phyloP scores from a whole-genome alignment of 2,888 invertebrate genomes.

The Clunio marinus region DNA sequence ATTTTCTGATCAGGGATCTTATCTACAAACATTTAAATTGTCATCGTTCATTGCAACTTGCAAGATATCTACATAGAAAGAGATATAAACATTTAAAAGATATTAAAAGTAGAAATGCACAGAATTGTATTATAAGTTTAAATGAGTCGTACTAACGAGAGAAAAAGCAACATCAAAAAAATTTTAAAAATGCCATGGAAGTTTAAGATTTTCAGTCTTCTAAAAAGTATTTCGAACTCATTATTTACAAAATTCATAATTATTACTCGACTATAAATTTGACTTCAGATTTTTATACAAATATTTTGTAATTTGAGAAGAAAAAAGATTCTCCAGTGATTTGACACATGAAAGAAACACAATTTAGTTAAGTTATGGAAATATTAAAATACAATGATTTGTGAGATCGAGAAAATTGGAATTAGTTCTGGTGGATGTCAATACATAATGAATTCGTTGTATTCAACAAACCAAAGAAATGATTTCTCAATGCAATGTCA shows the following conservation, averaged over 20 bases:
- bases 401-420: no score
- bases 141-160: neutral
- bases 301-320: no score
- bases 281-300: no score
- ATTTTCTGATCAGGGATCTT: conserved; percentile 7
- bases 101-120: conserved; percentile 3
- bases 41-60: conserved; percentile 4
- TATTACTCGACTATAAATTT: neutral
- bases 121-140: neutral
- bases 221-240: neutral
- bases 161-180: neutral
- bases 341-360: no score
- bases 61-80: no score
- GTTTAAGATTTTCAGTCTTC: neutral
- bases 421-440: no score
- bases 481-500: no score
- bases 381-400: no score
- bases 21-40: neutral
- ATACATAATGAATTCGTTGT: no score
- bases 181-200: neutral
- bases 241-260: neutral
- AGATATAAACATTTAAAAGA: no score
- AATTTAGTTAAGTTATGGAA: no score
- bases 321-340: no score
- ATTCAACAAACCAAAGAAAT: neutral